Percentiles rank a stretch among this genome's conserved stretches.
phyloP scores from a whole-genome alignment of 2,113 vertebrate genomes.

The Dicerorhinus sumatrensis region DNA sequence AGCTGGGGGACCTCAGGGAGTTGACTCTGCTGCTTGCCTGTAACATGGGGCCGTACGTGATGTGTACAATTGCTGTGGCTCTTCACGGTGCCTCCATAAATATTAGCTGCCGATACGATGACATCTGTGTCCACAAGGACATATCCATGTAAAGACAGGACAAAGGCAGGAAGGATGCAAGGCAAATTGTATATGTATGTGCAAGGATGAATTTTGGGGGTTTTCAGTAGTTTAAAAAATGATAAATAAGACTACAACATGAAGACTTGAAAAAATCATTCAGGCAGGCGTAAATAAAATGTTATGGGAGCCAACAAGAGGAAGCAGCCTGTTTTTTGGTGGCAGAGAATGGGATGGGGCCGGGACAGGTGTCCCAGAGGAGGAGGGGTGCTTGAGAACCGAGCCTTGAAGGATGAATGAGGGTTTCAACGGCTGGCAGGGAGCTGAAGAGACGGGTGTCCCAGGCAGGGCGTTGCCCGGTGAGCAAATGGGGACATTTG shows the following conservation, averaged over 20 bases:
- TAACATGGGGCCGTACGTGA: not conserved
- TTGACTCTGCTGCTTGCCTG: not conserved
- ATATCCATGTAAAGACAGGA: not conserved
- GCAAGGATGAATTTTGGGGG: not conserved
- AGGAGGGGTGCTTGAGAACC: not conserved
- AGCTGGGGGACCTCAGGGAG: not conserved
- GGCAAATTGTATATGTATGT: no score
- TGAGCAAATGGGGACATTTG: not conserved
- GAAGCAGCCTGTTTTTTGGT: not conserved
- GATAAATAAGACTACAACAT: not conserved
- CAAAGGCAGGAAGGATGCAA: not conserved
- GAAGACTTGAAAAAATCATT: not conserved
- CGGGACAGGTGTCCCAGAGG: not conserved
- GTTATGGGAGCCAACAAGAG: no score
- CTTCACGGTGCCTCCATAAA: accelerated
- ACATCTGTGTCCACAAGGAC: not conserved
- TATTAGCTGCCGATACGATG: accelerated
- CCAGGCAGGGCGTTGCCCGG: not conserved
- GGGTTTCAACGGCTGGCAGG: no score
- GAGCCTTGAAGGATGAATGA: not conserved
- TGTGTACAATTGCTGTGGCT: accelerated
- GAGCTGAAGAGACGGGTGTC: no score
- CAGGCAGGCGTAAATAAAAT: not conserved
- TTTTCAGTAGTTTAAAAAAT: not conserved
- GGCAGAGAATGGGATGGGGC: not conserved